These are phyloP conservation scores for Acomys russatus DNA, from an alignment of 2,797 vertebrate species.

Conservation along the genomic window DNA sequence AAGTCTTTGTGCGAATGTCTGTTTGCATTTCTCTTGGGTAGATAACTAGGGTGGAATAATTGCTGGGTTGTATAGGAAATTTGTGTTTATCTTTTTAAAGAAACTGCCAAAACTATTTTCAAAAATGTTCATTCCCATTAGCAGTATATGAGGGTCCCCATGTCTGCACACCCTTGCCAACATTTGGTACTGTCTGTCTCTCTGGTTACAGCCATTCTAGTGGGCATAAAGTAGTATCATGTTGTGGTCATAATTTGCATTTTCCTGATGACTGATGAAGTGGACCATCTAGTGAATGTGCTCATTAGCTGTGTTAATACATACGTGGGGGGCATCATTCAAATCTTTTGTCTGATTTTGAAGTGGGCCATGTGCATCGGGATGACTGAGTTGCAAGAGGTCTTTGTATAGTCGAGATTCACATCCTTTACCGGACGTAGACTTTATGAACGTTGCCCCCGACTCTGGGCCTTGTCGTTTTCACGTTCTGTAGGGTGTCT, in stretches of 20 bases:
- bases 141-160: neutral
- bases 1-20: slow-evolving; percentile 53
- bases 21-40: slow-evolving; percentile 63
- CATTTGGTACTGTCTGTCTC: slow-evolving; percentile 68
- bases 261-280: slow-evolving; percentile 69
- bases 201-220: slow-evolving; percentile 56
- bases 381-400: slow-evolving; percentile 49
- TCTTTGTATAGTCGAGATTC: slow-evolving; percentile 65
- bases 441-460: slow-evolving; percentile 65
- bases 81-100: slow-evolving; percentile 73
- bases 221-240: slow-evolving; percentile 20
- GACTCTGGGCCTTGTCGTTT: slow-evolving; percentile 52
- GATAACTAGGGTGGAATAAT: slow-evolving; percentile 66
- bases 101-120: slow-evolving; percentile 70
- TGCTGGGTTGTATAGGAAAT: slow-evolving; percentile 59
- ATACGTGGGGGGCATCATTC: slow-evolving; percentile 51
- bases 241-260: slow-evolving; percentile 65
- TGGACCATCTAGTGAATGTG: slow-evolving; percentile 65
- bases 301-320: slow-evolving; percentile 64
- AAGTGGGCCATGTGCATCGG: slow-evolving; percentile 67
- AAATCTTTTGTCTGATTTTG: slow-evolving; percentile 57
- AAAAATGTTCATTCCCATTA: slow-evolving; percentile 51
- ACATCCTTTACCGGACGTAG: slow-evolving; percentile 49
- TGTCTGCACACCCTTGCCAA: slow-evolving; percentile 61
- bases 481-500: slow-evolving; percentile 21